Base-by-base conservation (phyloP, 1,140 invertebrate species). In the Drosophila busckii region DNA sequence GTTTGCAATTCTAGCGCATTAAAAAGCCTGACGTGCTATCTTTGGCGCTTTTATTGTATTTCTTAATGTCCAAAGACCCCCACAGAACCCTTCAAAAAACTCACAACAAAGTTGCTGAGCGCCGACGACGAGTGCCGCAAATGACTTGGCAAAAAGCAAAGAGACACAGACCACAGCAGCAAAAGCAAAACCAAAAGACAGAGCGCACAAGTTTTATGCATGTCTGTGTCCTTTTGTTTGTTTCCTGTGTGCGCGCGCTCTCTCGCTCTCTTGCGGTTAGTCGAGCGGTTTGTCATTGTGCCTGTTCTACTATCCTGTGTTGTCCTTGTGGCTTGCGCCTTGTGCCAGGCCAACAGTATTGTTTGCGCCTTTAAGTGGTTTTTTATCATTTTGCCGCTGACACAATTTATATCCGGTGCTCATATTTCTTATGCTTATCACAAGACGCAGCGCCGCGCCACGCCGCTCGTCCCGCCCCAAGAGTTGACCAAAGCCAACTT, bases 381-480 rank as follows among this genome's bases (percentile, higher is more conserved):
- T 85, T 85, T 85, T 85, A 85, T 85, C 82, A 85, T 85, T 85
- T 85, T 64, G 70, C 82, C 82, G 82, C 82, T 85, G 82, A 85
- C 82, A 85, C 82, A 85, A 85, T 85, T 85, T 85, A 85, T 85
- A 85, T 85, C 82, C 82, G 84, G 82, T 69, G 82, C 82, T 85
- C 82, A 85, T 85, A 85, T 85, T 85, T 85, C 82, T 85, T 85
- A 60, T 76, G 82, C 82, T 85, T 85, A 85, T 85, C 82, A 83
- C 67, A 49, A 55, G 40, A 61, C 52, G 45, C 46, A 29, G 38
- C 40, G 13, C n/a, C 37, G 6, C 26, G 25, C 5, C 17, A 2
- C 7, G 12, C 12, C n/a, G 15, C 5, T 6, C 13, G n/a, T 3
- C 32, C 15, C 23, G 2, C 9, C 4, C 25, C 13, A 80, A 83